Conservation (phyloP, 1,140 invertebrate genomes). For the Orius insidiosus region DNA sequence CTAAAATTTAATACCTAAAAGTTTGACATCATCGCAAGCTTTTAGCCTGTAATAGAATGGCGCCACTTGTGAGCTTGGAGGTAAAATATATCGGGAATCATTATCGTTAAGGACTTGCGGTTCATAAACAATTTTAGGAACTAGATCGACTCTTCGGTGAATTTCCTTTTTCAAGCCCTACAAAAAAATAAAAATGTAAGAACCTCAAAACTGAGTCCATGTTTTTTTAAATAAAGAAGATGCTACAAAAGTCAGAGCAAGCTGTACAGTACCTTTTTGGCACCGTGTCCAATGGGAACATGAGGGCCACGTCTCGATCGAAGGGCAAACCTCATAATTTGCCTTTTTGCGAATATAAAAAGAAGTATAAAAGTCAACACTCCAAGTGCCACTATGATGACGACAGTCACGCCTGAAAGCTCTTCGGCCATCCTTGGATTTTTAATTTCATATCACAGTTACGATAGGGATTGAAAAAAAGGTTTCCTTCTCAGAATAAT, state of each 20-base stretch:
- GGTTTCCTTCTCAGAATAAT: too few relatives aligned
- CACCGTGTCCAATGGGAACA: constrained; percentile 65
- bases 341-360: constrained; percentile 81
- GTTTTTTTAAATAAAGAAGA: too few relatives aligned
- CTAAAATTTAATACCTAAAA: constrained; percentile 45
- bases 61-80: constrained; percentile 45
- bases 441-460: too few relatives aligned
- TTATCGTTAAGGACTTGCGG: constrained; percentile 53
- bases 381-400: constrained; percentile 64
- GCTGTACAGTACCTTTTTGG: constrained; percentile 80
- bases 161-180: constrained; percentile 55
- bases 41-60: constrained; percentile 71
- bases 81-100: constrained; percentile 49
- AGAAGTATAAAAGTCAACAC: constrained; percentile 65
- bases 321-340: constrained; percentile 78
- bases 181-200: background rate
- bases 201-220: too few relatives aligned
- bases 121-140: constrained; percentile 65
- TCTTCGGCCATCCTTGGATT: constrained; percentile 31
- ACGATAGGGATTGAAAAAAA: too few relatives aligned
- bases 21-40: constrained; percentile 76
- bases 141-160: constrained; percentile 62
- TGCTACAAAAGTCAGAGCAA: too few relatives aligned
- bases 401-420: constrained; percentile 52
- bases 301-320: constrained; percentile 71